Evolutionary conservation across 1,140 invertebrate species (phyloP).

Genomic region (Nylanderia fulva): DNA sequence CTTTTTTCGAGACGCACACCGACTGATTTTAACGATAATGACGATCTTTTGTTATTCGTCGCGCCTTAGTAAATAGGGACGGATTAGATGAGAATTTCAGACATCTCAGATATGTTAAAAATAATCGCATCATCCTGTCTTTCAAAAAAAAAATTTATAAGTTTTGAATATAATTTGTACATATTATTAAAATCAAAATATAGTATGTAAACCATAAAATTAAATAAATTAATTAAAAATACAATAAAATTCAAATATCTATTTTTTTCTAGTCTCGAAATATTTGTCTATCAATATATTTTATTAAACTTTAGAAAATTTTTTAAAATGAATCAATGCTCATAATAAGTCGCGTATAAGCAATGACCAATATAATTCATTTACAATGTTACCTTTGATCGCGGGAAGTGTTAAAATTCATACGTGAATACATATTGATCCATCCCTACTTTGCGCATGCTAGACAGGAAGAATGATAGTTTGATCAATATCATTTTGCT

Average conservation of each 20-base stretch:
- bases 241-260: background rate
- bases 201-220: background rate
- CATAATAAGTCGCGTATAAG: background rate
- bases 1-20: slow-evolving; percentile 36
- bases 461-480: background rate
- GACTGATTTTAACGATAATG: slow-evolving; percentile 24
- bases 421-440: background rate
- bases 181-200: slow-evolving; percentile 4
- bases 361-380: background rate
- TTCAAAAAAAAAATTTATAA: background rate
- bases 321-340: background rate
- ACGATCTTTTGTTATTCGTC: background rate
- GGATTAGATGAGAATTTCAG: background rate
- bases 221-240: slow-evolving; percentile 15
- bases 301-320: background rate
- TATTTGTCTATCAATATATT: background rate
- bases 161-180: slow-evolving; percentile 2
- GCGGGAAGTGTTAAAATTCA: background rate
- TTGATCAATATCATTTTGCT: background rate
- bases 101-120: background rate
- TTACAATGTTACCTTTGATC: background rate
- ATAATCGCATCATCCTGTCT: background rate
- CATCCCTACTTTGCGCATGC: background rate
- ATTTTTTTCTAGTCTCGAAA: background rate
- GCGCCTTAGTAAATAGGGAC: background rate